Base-by-base conservation (phyloP, 2,888 invertebrate genomes). In the Drosophila atroscutellata region DNA sequence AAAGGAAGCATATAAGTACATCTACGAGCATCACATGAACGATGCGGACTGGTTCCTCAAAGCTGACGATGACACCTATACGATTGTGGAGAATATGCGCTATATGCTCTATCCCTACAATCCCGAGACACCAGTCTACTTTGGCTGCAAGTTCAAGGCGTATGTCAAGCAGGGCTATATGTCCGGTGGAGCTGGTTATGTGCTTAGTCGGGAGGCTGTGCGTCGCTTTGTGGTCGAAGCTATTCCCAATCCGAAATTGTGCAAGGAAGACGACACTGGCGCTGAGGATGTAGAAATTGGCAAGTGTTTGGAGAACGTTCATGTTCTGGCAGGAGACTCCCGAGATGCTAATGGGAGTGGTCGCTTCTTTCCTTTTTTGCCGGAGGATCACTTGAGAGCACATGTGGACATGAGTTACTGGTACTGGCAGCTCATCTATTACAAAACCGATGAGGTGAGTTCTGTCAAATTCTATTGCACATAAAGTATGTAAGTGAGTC, bases 371-470 rank as follows among this genome's bases (percentile, higher is more conserved):
- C 98, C 99, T 0, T 99, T 99, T 93, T 95, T 96, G 4, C 99
- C 99, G 0, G 96, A 97, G 81, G 96, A 97, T 91, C 99, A 99
- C 92, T 93, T 99, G 34, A 97, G 98, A 3, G 2, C 30, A 24
- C 95, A 67, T 83, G 95, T 96, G 47, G 95, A 95, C 72, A 95
- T 95, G 85, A 95, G 85, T 45, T 97, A 96, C 91, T 99, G 99
- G 99, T 99, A 98, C 92, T 98, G 97, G 97, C 95, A 96, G 84
- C 99, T 98, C 92, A 97, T 97, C 75, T 99, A 95, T 93, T 99
- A 99, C 91, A 96, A 97, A 28, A 95, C 96, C 34, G 96, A 97
- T 92, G 97, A 98, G 71, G 91, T 90, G 34, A 72, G 3, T 28
- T 32, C 2, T 13, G 2, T 7, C 18, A 2, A 26, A 15, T 20